Evolutionary conservation across 1,140 invertebrate species (phyloP), one percentile per base, ranked within the genome.

Genomic region (Fragariocoptes setiger): DNA sequence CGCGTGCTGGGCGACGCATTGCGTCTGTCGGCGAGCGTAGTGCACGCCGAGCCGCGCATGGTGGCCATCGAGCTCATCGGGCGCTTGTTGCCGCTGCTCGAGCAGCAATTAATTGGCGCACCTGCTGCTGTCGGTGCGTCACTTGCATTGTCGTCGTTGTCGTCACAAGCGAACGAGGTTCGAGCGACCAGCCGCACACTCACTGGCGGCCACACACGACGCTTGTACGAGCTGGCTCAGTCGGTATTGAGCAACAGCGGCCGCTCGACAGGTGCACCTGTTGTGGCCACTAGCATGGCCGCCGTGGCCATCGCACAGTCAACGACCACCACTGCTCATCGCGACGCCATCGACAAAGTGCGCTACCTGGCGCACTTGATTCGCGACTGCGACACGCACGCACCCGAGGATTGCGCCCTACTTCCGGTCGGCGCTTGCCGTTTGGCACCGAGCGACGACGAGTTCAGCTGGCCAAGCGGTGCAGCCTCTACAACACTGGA

Each of bases 381-480:
- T 8, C 65, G 72, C 35, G 79, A 88, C 50, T 95, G 86, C 53
- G 82, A 92, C 53, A 60, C 65, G 15, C 67, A 73, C 51, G 85
- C 85, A 0, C 70, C 76, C 17, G 67, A 72, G 39, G 68, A 90
- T 52, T 90, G 82, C 53, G 74, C 82, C 15, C 59, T 95, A 8
- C 62, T 92, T 39, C 86, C 88, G 0, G 66, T 78, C 0, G 85
- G 86, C 58, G 85, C 94, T 56, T 92, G 83, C 53, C 61, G 92
- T 39, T 86, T 94, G 52, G 92, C 86, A 1, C 88, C 88, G 15
- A 88, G 88, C 39, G 88, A 88, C 21, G 88, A 88, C 1, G 61
- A 95, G 0, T 92, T 94, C 71, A 94, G 90, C 53, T 94, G 85
- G 1, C 56, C 95, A 31, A 88, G 95, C 63, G 85, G 83, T n/a